Evolutionary conservation across 2,113 vertebrate genomes (phyloP).

Genomic region (Salminus brasiliensis): DNA sequence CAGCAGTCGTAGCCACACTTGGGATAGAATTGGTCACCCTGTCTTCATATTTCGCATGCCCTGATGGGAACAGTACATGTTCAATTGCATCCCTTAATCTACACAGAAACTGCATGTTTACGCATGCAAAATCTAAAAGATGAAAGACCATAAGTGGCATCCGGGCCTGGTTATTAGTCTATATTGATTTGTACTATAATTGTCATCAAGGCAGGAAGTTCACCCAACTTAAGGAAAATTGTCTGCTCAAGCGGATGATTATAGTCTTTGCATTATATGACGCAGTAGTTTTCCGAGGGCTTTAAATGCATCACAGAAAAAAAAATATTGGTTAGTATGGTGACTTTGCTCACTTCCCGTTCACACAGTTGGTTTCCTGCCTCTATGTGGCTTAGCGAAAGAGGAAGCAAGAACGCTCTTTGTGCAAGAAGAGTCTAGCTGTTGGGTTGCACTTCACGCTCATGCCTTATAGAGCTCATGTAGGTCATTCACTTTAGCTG

Average conservation of each 20-base stretch:
- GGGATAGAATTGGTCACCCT: constrained; percentile 57
- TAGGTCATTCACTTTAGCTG: constrained; percentile 51
- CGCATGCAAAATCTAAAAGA: background rate
- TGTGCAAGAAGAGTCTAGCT: constrained; percentile 13
- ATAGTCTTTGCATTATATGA: constrained; percentile 32
- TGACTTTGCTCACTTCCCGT: constrained; percentile 68
- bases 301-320: constrained; percentile 54
- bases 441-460: constrained; percentile 32
- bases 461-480: constrained; percentile 21
- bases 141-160: too few relatives aligned
- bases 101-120: background rate
- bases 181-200: background rate
- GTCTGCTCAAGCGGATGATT: background rate
- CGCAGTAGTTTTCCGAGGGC: constrained; percentile 52
- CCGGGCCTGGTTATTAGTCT: background rate
- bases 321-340: constrained; percentile 58
- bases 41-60: constrained; percentile 50
- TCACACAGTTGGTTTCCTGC: constrained; percentile 65
- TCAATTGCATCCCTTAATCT: background rate
- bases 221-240: constrained; percentile 3
- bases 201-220: constrained; percentile 17
- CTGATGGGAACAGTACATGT: constrained; percentile 44
- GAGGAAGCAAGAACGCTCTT: constrained; percentile 59
- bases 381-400: constrained; percentile 7
- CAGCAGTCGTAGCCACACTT: constrained; percentile 72